phyloP scores from a whole-genome alignment of 2,888 invertebrate genomes.

The Megaustenia siamemsis region DNA sequence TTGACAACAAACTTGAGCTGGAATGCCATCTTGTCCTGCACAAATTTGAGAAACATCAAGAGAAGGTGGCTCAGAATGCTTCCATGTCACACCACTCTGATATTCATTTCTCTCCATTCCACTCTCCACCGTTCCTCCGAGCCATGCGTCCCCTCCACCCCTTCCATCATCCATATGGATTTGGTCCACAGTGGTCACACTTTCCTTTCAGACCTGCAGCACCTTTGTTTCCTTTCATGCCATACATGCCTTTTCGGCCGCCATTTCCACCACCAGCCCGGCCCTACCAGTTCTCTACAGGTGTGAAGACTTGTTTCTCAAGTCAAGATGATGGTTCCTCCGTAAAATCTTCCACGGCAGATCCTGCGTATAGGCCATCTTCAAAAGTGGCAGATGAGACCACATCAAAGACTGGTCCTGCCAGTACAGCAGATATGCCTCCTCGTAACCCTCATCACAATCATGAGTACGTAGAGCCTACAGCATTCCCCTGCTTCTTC shows the following conservation, averaged over 20 bases:
- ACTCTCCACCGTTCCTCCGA: slow-evolving; percentile 18
- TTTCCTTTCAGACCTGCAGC: slow-evolving; percentile 30
- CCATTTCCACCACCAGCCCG: slow-evolving; percentile 11
- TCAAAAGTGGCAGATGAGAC: not conserved
- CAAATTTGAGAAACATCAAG: slow-evolving; percentile 45
- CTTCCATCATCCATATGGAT: slow-evolving; percentile 7
- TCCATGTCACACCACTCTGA: not conserved
- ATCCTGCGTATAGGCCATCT: not conserved
- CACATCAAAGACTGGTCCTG: not conserved
- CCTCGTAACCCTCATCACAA: slow-evolving; percentile 32
- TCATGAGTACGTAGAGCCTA: slow-evolving; percentile 36
- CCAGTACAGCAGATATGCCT: not conserved
- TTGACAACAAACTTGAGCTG: slow-evolving; percentile 48
- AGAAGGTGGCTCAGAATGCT: not conserved
- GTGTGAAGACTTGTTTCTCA: not conserved
- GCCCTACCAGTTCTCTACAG: slow-evolving; percentile 7
- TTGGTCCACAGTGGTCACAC: slow-evolving; percentile 59
- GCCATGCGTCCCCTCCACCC: not conserved
- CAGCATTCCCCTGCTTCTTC: not conserved
- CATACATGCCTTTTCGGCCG: slow-evolving; percentile 3
- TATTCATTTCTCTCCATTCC: slow-evolving; percentile 32
- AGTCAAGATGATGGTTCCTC: slow-evolving; percentile 9
- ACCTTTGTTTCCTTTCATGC: slow-evolving; percentile 41
- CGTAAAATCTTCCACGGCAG: not conserved
- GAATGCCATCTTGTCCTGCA: slow-evolving; percentile 49